Percentiles rank a stretch among this genome's conserved stretches.
These are phyloP conservation scores for Agapornis roseicollis DNA, from an alignment of 2,113 vertebrate genomes.

Conservation along the genomic window DNA sequence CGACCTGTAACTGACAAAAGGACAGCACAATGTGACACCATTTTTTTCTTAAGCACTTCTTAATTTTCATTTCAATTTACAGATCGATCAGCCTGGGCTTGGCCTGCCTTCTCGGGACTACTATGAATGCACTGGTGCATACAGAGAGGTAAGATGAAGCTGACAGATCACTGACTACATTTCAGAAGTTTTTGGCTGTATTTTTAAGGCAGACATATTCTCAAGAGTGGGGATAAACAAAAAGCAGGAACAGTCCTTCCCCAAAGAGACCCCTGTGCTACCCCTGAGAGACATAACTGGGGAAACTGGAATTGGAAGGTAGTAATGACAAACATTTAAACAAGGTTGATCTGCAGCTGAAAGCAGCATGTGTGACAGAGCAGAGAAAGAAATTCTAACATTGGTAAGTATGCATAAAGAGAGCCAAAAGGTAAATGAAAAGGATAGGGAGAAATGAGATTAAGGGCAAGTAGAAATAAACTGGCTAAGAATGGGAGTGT, in stretches of 20 bases:
- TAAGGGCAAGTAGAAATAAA: neutral
- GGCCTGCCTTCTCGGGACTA: slow-evolving; percentile 92
- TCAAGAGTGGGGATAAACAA: neutral
- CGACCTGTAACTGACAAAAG: neutral
- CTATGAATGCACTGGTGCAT: slow-evolving; percentile 85
- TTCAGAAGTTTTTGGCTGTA: accelerated
- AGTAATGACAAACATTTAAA: neutral
- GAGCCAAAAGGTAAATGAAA: neutral
- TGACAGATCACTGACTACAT: neutral
- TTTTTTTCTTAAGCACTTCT: neutral
- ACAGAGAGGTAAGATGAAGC: slow-evolving; percentile 80
- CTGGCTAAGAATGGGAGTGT: neutral
- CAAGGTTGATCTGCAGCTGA: neutral
- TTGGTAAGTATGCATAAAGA: neutral
- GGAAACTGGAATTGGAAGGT: neutral
- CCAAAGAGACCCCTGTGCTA: neutral
- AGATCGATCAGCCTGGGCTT: slow-evolving; percentile 92
- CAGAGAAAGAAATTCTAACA: neutral
- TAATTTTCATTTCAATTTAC: neutral
- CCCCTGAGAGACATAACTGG: neutral
- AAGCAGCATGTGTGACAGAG: neutral
- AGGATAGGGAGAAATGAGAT: neutral
- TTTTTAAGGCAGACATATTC: neutral
- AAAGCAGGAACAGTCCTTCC: neutral
- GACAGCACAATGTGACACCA: neutral